These are phyloP conservation scores for Cylloceria caligata DNA, from an alignment of 2,888 invertebrate species.

Conservation along the genomic window DNA sequence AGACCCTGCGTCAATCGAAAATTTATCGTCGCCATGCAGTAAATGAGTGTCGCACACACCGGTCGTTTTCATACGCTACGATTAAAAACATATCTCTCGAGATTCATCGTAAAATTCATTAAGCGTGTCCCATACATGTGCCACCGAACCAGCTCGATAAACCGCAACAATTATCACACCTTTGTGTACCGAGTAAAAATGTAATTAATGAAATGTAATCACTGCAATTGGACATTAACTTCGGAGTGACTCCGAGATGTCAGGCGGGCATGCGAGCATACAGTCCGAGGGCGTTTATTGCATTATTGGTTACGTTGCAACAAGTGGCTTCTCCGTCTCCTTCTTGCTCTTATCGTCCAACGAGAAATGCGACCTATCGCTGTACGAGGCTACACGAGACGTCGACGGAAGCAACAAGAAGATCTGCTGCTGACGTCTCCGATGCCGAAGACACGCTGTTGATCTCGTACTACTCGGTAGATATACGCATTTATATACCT, in stretches of 20 bases:
- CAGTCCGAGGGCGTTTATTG: not conserved
- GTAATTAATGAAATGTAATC: constrained; percentile 25
- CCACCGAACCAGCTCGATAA: not conserved
- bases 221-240: not conserved
- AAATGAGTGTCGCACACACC: too few relatives aligned
- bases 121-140: not conserved
- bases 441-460: not conserved
- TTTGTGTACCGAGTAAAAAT: not conserved
- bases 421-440: not conserved
- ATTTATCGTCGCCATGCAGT: too few relatives aligned
- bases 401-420: not conserved
- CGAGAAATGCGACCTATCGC: constrained; percentile 10
- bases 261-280: not conserved
- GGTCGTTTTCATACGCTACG: not conserved
- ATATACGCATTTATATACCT: not conserved
- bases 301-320: constrained; percentile 39
- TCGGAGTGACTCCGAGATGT: not conserved
- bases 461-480: constrained; percentile 14
- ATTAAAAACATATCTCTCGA: not conserved
- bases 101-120: not conserved
- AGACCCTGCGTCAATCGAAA: too few relatives aligned
- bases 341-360: not conserved
- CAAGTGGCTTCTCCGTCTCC: constrained; percentile 30
- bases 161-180: not conserved
- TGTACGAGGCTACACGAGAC: not conserved